Conservation (phyloP, 1,140 invertebrate species). For the Caerostris extrusa region DNA sequence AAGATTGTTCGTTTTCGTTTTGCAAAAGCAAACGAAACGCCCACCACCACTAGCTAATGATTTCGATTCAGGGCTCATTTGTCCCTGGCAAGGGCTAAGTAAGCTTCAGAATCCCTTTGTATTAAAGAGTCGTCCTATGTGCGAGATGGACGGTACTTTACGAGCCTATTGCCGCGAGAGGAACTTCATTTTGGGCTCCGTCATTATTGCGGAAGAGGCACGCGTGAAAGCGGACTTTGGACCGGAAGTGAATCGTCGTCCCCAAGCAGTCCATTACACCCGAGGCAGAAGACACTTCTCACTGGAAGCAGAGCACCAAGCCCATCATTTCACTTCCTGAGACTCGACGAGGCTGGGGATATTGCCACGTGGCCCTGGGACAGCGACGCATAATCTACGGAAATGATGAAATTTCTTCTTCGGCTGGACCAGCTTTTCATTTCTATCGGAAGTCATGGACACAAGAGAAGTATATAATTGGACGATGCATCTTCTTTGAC, state of each 20-base stretch:
- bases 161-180: slow-evolving; percentile 6
- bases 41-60: background rate
- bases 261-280: slow-evolving; percentile 53
- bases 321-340: slow-evolving; percentile 67
- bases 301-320: background rate
- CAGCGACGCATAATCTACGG: slow-evolving; percentile 66
- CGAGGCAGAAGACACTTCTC: background rate
- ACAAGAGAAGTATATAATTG: slow-evolving; percentile 73
- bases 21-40: too few species aligned
- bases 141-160: background rate
- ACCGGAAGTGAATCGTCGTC: slow-evolving; percentile 27
- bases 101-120: slow-evolving; percentile 1
- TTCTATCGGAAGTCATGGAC: slow-evolving; percentile 67
- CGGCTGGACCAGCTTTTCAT: slow-evolving; percentile 44
- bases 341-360: slow-evolving; percentile 23
- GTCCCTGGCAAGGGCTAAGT: background rate
- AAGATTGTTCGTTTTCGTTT: too few species aligned
- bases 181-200: background rate
- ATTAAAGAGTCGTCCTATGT: background rate
- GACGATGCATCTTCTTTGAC: slow-evolving; percentile 73
- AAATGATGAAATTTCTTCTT: slow-evolving; percentile 71
- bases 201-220: slow-evolving; percentile 57
- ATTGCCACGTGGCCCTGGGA: slow-evolving; percentile 36
- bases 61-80: background rate
- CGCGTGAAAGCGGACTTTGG: slow-evolving; percentile 50